Base-by-base conservation (phyloP, 1,140 invertebrate species). In the Aphis craccivora region DNA sequence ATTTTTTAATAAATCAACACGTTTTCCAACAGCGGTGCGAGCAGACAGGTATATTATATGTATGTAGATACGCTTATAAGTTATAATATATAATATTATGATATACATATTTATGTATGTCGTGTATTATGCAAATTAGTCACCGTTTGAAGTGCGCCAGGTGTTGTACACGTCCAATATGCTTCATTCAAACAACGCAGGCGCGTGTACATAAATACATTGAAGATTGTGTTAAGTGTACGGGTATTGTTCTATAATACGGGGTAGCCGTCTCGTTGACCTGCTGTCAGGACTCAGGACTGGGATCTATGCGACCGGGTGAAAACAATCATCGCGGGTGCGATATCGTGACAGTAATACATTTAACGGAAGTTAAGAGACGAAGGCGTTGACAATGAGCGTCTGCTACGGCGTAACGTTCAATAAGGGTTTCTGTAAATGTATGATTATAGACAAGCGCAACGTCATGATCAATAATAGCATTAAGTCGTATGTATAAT, bases 111-210 rank as follows among this genome's bases (percentile, higher is more conserved):
- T n/a, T 89, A 86, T 86, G 45, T 48, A 45, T 45, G 51, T n/a
- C 25, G 9, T 40, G 91, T 92, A 84, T 83, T 92, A 92, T 92
- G 91, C 91, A 92, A 92, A 92, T 92, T 81, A 92, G 67, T 35
- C 76, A 14, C 60, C 91, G n/a, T 83, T 92, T 83, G 91, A 83
- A 92, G 91, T 81, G 43, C n/a, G 45, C 91, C 91, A 92, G 91
- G 91, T 92, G 91, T 53, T 81, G 67, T 84, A 92, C 25, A 81
- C 76, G 35, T 81, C 45, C 91, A 83, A 92, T 67, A 81, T 92
- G 91, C 84, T 92, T 83, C 60, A 37, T 92, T 92, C 51, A 53
- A 84, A 83, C 76, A 84, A 81, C 91, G 83, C 67, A 9, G 40
- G 83, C 83, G 45, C 67, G 86, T 84, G 90, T 45, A 88, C 90